Base-by-base conservation (phyloP, 92 coral and sea anemone genomes). In the Heteractis magnifica region DNA sequence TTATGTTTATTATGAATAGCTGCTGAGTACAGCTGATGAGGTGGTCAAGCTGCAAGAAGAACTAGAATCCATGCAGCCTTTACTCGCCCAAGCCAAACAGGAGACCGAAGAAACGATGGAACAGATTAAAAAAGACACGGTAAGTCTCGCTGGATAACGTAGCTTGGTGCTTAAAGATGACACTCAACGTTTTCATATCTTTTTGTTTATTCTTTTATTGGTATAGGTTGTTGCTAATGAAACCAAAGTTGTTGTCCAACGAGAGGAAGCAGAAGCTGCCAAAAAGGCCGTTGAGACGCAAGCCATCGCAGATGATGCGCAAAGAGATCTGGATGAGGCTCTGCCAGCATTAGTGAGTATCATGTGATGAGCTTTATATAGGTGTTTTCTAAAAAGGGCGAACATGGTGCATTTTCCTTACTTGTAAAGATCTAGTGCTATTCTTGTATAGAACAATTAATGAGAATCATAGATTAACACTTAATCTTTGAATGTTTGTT, bases 81-180 rank as follows among this genome's bases (percentile, higher is more conserved):
- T 97, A 78, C 87, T 97, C 52, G 97, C 94, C 76, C 98, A 97
- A 80, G 99, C 99, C 19, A 92, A 98, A 73, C 85, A 89, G 85
- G 99, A 97, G 56, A 97, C 99, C 18, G 98, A 88, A 51, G 98
- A 94, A 86, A 97, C 99, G 6, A 97, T 97, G 99, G 99, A 97
- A 80, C 93, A 97, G 84, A 97, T 97, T 78, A 91, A 97, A 83
- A 78, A 82, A 70, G 99, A 97, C 88, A 87, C 98, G 89, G 99
- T 97, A 88, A 81, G 90, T 23, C 60, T 48, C 26, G 4, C 41
- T 5, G 65, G 19, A 13, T 62, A 62, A 53, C 0, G 10, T 53
- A 8, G 13, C 58, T 53, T 53, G 10, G 13, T 53, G 58, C 58
- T n/a, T 71, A 96, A 94, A 75, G 83, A 82, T 26, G 93, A 90